phyloP scores from a whole-genome alignment of 1,140 invertebrate species.

The Hirudo medicinalis region DNA sequence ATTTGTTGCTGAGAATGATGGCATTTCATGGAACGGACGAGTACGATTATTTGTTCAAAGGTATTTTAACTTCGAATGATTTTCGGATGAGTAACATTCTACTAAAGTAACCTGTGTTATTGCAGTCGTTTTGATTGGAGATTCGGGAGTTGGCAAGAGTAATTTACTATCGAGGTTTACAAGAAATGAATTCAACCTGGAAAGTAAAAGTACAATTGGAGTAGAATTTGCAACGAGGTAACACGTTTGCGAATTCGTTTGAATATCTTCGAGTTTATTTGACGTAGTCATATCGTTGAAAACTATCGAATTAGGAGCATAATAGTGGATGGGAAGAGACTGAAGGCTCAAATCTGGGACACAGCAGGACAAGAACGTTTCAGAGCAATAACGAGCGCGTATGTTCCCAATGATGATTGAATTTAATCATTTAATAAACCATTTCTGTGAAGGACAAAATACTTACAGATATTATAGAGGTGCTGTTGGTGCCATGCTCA shows the following conservation, averaged over 20 bases:
- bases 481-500: conserved; percentile 39
- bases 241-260: background rate
- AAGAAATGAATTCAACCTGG: conserved; percentile 99
- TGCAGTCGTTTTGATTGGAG: conserved; percentile 94
- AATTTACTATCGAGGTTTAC: conserved; percentile 97
- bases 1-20: background rate
- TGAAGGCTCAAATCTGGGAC: conserved; percentile 91
- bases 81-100: background rate
- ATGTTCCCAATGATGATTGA: conserved; percentile 26
- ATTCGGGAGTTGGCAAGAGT: conserved; percentile 98
- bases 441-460: background rate
- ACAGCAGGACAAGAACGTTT: conserved; percentile 99
- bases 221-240: conserved; percentile 90
- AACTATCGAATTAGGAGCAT: conserved; percentile 12
- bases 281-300: background rate
- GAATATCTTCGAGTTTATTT: background rate
- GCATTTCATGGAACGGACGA: background rate
- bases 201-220: conserved; percentile 99
- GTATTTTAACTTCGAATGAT: background rate
- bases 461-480: conserved; percentile 69
- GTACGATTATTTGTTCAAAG: conserved; percentile 4
- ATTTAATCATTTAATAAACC: background rate
- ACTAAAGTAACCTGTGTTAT: background rate
- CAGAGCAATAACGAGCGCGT: conserved; percentile 92
- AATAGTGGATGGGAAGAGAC: conserved; percentile 16